Evolutionary conservation across 2,888 invertebrate species (phyloP).

Genomic region (Leistus spinibarbis): DNA sequence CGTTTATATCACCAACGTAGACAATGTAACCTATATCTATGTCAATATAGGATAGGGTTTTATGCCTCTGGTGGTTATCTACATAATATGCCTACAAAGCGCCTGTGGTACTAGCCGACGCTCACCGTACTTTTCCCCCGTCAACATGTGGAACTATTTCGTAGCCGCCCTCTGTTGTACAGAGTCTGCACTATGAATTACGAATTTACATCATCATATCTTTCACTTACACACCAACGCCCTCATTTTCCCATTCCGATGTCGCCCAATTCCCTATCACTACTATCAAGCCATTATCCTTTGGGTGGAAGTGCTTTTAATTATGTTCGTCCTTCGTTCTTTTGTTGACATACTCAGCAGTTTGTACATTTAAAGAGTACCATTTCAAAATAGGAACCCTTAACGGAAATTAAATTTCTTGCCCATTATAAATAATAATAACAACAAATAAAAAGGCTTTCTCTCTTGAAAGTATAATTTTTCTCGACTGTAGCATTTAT

Average conservation of each 20-base stretch:
- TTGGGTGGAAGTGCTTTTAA: background rate
- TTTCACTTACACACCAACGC: background rate
- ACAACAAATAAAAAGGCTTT: background rate
- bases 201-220: background rate
- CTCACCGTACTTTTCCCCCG: background rate
- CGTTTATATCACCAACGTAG: background rate
- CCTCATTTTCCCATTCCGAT: background rate
- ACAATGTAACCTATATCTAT: background rate
- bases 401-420: constrained; percentile 29
- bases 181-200: background rate
- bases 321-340: constrained; percentile 13
- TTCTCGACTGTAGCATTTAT: background rate
- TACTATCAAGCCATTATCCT: background rate
- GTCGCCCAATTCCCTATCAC: background rate
- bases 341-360: background rate
- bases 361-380: constrained; percentile 24
- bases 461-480: too few relatives aligned
- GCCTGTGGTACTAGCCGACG: background rate
- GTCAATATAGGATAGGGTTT: background rate
- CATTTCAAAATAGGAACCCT: constrained; percentile 24
- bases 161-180: background rate
- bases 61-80: background rate
- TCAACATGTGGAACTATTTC: background rate
- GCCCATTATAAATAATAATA: constrained; percentile 1
- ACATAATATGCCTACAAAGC: background rate